Evolutionary conservation across 2,113 vertebrate genomes (phyloP).

Genomic region (Austrofundulus limnaeus): DNA sequence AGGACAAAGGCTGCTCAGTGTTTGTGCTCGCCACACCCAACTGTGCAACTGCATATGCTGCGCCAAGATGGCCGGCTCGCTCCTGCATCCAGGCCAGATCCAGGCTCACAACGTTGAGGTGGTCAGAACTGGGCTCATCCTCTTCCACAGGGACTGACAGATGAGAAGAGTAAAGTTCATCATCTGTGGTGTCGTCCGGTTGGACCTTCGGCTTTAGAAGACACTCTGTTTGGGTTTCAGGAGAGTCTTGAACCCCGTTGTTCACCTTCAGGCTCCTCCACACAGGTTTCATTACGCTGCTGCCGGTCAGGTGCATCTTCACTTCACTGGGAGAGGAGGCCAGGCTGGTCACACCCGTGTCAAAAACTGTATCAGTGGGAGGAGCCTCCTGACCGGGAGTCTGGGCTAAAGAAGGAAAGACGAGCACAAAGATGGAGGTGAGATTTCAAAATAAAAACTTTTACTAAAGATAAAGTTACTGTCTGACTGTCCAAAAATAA

Average conservation of each 20-base stretch:
- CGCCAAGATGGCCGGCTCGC: constrained; percentile 67
- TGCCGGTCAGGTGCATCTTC: constrained; percentile 58
- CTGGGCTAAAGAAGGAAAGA: constrained; percentile 28
- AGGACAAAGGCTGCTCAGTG: constrained; percentile 42
- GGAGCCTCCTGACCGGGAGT: constrained; percentile 40
- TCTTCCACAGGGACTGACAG: constrained; percentile 29
- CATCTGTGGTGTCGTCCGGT: constrained; percentile 23
- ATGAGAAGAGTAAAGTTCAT: constrained; percentile 38
- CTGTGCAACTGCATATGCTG: constrained; percentile 65
- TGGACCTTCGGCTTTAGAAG: constrained; percentile 51
- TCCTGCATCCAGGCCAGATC: constrained; percentile 75
- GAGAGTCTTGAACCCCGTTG: constrained; percentile 13
- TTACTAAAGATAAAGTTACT: not conserved
- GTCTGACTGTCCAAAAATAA: too few relatives aligned
- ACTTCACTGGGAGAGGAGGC: constrained; percentile 23
- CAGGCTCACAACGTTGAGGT: constrained; percentile 57
- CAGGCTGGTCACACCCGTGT: constrained; percentile 16
- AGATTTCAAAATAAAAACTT: not conserved
- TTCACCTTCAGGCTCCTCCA: not conserved
- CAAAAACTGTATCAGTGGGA: constrained; percentile 9
- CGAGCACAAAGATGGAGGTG: not conserved
- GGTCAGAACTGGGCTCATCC: constrained; percentile 51
- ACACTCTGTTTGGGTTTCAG: not conserved
- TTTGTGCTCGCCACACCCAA: constrained; percentile 58
- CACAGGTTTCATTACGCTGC: constrained; percentile 28